Conservation (phyloP, 2,113 vertebrate genomes). For the Phoenicopterus ruber region DNA sequence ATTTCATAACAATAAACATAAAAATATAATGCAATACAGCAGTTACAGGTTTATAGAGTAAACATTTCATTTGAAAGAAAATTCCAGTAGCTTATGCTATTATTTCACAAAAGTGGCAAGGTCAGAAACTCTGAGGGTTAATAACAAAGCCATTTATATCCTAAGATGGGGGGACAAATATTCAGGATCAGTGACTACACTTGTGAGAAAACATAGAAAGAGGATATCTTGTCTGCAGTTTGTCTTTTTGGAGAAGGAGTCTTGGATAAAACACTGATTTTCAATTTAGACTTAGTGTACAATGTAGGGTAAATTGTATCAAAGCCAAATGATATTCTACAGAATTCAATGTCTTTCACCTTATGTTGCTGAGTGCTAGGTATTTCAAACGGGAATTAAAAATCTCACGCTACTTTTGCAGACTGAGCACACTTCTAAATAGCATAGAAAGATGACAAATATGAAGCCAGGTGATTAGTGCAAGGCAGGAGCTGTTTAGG, state of each 20-base stretch:
- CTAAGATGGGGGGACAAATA: background rate
- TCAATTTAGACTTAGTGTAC: background rate
- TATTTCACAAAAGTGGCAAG: conserved; percentile 32
- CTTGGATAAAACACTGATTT: background rate
- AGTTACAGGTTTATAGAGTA: conserved; percentile 57
- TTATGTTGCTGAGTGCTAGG: background rate
- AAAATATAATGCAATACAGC: conserved; percentile 48
- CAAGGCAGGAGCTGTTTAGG: background rate
- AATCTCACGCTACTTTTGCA: background rate
- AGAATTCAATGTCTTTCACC: conserved; percentile 5
- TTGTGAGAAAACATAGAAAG: background rate
- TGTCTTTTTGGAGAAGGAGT: background rate
- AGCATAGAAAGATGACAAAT: background rate
- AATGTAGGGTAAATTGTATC: background rate
- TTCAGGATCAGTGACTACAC: background rate
- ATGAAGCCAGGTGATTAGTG: background rate
- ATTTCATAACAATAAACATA: conserved; percentile 53
- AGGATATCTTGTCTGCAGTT: background rate
- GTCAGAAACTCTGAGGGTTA: conserved; percentile 27
- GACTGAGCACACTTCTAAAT: background rate
- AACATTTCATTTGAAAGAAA: conserved; percentile 65
- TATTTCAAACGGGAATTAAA: conserved; percentile 15
- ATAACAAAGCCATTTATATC: conserved; percentile 11
- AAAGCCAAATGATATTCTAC: conserved; percentile 19
- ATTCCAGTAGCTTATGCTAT: conserved; percentile 15